These are phyloP conservation scores for rat (Rattus norvegicus) DNA, from an alignment of 2,113 vertebrate species.

Conservation along the genomic window DNA sequence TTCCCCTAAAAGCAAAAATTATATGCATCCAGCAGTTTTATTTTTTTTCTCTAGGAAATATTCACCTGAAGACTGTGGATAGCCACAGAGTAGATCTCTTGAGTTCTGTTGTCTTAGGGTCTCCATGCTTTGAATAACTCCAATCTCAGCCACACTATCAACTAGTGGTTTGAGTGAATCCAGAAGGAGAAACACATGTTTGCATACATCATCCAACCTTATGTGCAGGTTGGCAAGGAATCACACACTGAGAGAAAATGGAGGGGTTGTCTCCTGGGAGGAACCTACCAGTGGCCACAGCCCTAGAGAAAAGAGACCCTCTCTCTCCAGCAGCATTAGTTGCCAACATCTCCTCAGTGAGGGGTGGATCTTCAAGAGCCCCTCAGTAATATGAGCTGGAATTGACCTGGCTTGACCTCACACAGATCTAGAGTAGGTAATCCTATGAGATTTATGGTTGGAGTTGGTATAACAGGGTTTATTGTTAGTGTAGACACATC, in stretches of 20 bases:
- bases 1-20: slow-evolving; percentile 1
- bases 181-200: neutral
- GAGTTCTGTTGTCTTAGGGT: neutral
- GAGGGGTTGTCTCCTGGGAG: neutral
- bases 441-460: neutral
- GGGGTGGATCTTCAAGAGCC: neutral
- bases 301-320: neutral
- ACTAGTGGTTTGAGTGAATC: neutral
- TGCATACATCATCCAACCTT: neutral
- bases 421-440: neutral
- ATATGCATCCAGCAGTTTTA: neutral
- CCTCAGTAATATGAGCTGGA: neutral
- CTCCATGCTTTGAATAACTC: neutral
- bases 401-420: neutral
- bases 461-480: neutral
- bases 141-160: neutral
- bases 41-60: neutral
- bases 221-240: neutral
- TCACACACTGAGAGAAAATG: neutral
- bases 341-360: neutral
- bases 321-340: neutral
- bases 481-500: neutral
- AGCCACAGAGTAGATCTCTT: neutral
- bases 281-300: neutral
- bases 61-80: neutral